These are phyloP conservation scores for Argopecten irradians DNA, from an alignment of 1,140 invertebrate species.

Conservation along the genomic window DNA sequence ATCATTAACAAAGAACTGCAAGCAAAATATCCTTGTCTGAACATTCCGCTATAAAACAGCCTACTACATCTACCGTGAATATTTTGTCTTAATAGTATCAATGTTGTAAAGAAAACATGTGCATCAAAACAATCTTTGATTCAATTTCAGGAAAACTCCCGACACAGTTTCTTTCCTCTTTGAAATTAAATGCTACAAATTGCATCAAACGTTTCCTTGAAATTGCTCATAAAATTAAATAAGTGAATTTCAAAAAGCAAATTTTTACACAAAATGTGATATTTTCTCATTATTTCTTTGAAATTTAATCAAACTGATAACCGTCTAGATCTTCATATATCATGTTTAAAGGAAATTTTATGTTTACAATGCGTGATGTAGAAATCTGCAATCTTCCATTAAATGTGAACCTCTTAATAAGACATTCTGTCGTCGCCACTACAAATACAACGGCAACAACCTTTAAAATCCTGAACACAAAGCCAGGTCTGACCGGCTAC, in stretches of 20 bases:
- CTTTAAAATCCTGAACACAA: slow-evolving; percentile 16
- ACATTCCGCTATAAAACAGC: background rate
- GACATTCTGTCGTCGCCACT: background rate
- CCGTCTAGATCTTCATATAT: background rate
- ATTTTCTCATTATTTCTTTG: background rate
- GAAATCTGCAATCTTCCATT: background rate
- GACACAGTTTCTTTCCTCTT: background rate
- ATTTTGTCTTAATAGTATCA: background rate
- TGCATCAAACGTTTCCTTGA: background rate
- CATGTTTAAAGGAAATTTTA: background rate
- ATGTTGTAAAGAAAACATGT: background rate
- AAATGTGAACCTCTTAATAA: background rate
- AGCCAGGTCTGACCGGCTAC: background rate
- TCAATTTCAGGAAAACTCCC: background rate
- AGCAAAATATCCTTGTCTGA: background rate
- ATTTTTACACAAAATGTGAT: background rate
- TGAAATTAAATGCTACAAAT: background rate
- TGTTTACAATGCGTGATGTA: background rate
- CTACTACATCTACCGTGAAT: background rate
- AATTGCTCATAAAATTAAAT: background rate
- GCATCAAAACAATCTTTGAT: slow-evolving; percentile 2
- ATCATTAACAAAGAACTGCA: background rate
- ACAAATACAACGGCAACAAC: background rate
- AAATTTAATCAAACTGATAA: background rate
- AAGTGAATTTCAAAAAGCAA: background rate